Base-by-base conservation (phyloP, 2,113 vertebrate species). In the Astur gentilis region DNA sequence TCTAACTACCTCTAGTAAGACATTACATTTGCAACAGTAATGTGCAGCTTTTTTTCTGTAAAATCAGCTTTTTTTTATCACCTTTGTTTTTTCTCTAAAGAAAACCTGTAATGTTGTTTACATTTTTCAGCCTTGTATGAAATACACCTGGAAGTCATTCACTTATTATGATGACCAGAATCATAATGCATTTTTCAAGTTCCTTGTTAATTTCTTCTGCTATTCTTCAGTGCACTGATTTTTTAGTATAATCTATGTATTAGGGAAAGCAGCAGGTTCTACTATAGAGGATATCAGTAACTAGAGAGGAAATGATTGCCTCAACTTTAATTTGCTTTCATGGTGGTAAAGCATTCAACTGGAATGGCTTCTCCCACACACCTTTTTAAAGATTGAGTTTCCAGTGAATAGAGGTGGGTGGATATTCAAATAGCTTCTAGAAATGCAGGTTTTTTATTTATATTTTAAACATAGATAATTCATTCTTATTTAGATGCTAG, bases 401-500 rank as follows among this genome's bases (percentile, higher is more conserved):
- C 76, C 65, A 84, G 61, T 89, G 86, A 91, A 79, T 72, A 93
- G 89, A 61, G 15, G 94, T 89, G 77, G 80, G 90, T 90, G 77
- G 57, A 49, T 92, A 71, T 91, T 87, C 58, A 67, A 49, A 49
- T 64, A 92, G 34, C 47, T 82, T 93, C 49, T 64, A 72, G 38
- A 47, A 89, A 49, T 91, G 44, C 25, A 67, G 2, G 2, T 2
- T n/a, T 84, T 72, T 80, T 11, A 14, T 83, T 69, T 65, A 23
- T 52, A 20, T 90, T 91, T 95, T 93, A 54, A 95, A 92, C 83
- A 79, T 20, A 72, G 42, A 27, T 84, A 75, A 78, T 84, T 75
- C 23, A 40, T 85, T 94, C 50, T 86, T 90, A 72, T 76, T 94
- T 92, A 78, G 85, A 75, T 81, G 65, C 60, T 73, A 62, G 66